A percentile compares a stretch with the other conserved stretches of the same genome.
Evolutionary conservation across 2,113 vertebrate species (phyloP).

Genomic region (Oxyura jamaicensis): DNA sequence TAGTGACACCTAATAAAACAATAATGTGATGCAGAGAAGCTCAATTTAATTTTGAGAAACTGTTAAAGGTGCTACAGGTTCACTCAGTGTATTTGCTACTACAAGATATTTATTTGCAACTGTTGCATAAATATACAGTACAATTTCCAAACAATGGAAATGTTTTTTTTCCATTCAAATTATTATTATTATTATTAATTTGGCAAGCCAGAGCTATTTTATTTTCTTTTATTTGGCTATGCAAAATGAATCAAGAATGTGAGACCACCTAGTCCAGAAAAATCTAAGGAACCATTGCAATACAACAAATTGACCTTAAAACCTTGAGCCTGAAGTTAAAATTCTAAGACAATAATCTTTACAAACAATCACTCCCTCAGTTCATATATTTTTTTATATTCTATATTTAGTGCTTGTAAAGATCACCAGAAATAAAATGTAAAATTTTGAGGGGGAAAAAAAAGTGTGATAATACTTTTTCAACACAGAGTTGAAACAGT

Average conservation of each 20-base stretch:
- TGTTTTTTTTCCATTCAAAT: not conserved
- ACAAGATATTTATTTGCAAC: not conserved
- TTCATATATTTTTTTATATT: not conserved
- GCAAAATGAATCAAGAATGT: no score
- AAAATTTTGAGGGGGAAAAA: not conserved
- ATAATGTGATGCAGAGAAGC: not conserved
- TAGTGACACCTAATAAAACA: not conserved
- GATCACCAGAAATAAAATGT: not conserved
- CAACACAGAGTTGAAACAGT: not conserved
- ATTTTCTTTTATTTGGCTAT: not conserved
- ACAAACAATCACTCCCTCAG: no score
- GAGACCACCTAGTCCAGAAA: not conserved
- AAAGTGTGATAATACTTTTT: not conserved
- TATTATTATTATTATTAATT: not conserved
- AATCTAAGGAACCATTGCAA: not conserved
- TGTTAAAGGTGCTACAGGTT: not conserved
- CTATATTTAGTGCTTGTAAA: not conserved
- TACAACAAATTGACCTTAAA: not conserved
- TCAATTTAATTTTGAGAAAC: not conserved
- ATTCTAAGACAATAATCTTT: not conserved
- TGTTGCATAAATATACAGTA: not conserved
- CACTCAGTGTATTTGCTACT: not conserved
- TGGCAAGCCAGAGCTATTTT: not conserved
- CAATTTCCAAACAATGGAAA: not conserved
- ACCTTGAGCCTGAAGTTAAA: not conserved